Percentiles rank a stretch among this genome's conserved stretches.
These are phyloP conservation scores for Mohoua ochrocephala DNA, from an alignment of 2,113 vertebrate species.

Conservation along the genomic window DNA sequence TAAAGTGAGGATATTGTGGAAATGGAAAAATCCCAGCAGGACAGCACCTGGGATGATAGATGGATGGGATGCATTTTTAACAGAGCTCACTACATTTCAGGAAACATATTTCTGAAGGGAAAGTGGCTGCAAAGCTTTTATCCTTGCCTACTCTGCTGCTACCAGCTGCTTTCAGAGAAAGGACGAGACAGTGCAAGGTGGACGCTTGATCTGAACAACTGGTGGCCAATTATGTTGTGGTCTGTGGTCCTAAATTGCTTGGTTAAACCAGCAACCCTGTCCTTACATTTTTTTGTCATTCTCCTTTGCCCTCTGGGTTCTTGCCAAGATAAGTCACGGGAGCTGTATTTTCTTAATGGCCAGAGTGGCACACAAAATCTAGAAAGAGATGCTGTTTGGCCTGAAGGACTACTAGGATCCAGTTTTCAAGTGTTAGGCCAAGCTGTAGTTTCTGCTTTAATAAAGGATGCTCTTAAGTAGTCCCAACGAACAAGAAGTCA, in stretches of 20 bases:
- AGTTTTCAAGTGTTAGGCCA: neutral
- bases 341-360: neutral
- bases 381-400: neutral
- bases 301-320: neutral
- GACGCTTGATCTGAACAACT: neutral
- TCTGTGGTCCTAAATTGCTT: neutral
- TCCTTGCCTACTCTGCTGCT: neutral
- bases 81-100: conserved; percentile 56
- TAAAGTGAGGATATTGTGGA: conserved; percentile 67
- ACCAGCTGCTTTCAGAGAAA: neutral
- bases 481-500: neutral
- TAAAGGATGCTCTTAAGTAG: neutral
- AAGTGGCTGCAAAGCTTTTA: conserved; percentile 8
- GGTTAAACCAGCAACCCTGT: neutral
- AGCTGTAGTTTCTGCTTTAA: neutral
- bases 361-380: neutral
- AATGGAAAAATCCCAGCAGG: conserved; percentile 69
- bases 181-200: neutral
- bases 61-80: conserved; percentile 67
- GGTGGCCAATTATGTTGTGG: neutral
- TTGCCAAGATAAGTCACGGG: neutral
- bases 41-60: conserved; percentile 60
- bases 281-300: neutral
- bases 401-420: neutral
- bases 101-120: conserved; percentile 44